These are phyloP conservation scores for Probaryconus sp. DNA, from an alignment of 1,140 invertebrate genomes.

Conservation along the genomic window DNA sequence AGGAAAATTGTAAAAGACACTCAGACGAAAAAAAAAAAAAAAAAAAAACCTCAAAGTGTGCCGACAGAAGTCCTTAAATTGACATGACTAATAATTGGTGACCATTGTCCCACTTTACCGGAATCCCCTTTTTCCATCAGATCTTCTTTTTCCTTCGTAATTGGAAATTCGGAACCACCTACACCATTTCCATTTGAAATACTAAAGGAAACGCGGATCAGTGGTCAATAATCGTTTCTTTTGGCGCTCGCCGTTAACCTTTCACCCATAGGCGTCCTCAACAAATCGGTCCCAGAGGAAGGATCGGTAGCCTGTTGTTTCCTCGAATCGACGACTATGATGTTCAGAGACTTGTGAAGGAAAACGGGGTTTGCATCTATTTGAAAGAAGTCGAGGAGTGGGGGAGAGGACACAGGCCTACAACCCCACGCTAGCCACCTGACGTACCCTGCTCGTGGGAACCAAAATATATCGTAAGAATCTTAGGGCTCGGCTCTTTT, in stretches of 20 bases:
- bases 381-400: conserved; percentile 44
- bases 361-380: conserved; percentile 62
- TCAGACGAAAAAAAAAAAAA: too few species aligned
- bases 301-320: conserved; percentile 28
- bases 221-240: conserved; percentile 36
- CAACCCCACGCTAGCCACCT: conserved; percentile 64
- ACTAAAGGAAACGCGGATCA: conserved; percentile 37
- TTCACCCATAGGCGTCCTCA: conserved; percentile 27
- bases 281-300: conserved; percentile 47
- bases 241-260: conserved; percentile 27
- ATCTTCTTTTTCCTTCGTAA: too few species aligned
- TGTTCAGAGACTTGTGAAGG: conserved; percentile 38
- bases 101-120: neutral
- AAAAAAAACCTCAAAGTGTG: too few species aligned
- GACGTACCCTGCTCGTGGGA: conserved; percentile 65
- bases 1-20: too few species aligned
- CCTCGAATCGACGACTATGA: conserved; percentile 47
- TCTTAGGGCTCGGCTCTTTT: conserved; percentile 52
- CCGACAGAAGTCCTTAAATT: neutral
- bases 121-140: too few species aligned
- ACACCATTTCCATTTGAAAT: neutral
- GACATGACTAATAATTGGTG: conserved; percentile 18
- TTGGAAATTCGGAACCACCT: conserved; percentile 7
- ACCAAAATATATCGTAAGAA: conserved; percentile 65
- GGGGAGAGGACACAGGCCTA: conserved; percentile 4